Conservation (phyloP, 2,113 vertebrate genomes). For the Podarcis cretensis region DNA sequence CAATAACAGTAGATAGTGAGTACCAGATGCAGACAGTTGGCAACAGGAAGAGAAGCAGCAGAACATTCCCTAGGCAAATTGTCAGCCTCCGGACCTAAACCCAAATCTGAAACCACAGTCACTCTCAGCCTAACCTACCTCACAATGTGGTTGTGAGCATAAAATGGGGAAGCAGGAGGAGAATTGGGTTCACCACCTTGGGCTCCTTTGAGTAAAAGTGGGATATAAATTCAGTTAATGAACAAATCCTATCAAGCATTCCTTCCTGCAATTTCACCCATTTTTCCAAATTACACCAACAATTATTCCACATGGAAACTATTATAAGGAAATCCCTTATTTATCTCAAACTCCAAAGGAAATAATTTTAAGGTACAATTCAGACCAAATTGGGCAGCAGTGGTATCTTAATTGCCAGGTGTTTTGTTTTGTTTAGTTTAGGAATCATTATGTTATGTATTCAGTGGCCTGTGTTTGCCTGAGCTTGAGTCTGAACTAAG, state of each 20-base stretch:
- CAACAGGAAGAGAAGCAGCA: background rate
- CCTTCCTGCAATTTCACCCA: background rate
- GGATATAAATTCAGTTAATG: background rate
- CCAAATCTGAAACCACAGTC: background rate
- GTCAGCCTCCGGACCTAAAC: background rate
- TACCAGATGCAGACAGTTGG: background rate
- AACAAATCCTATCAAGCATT: background rate
- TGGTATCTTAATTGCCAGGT: background rate
- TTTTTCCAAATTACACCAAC: too few relatives aligned
- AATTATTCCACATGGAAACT: background rate
- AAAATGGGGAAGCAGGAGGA: too few relatives aligned
- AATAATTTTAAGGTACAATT: constrained; percentile 22
- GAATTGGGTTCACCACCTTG: too few relatives aligned
- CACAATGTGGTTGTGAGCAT: too few relatives aligned
- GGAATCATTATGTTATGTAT: background rate
- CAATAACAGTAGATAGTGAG: background rate
- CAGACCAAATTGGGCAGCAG: constrained; percentile 6
- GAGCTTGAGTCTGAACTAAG: too few relatives aligned
- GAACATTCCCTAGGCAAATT: background rate
- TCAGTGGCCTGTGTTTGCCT: too few relatives aligned
- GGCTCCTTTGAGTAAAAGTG: background rate
- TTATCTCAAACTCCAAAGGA: background rate
- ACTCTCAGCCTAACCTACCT: background rate
- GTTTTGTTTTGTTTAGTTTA: background rate
- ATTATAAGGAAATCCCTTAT: background rate